phyloP scores from a whole-genome alignment of 2,888 invertebrate species.

The Lithosia quadra region DNA sequence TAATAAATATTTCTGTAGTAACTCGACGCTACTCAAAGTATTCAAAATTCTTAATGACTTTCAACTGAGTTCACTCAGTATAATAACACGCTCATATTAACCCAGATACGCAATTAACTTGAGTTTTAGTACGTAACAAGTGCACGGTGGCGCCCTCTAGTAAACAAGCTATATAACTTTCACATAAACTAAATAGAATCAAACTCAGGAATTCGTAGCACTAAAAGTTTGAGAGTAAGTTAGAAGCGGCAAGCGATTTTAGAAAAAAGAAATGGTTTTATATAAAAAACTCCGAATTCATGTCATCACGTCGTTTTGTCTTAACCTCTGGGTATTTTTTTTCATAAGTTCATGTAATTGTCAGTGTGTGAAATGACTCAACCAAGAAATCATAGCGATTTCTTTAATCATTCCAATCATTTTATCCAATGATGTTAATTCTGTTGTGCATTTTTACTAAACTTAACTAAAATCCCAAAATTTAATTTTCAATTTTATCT shows the following conservation, averaged over 20 bases:
- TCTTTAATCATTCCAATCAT: no score
- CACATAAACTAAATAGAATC: constrained; percentile 52
- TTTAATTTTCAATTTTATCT: no score
- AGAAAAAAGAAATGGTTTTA: background rate
- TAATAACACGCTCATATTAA: constrained; percentile 28
- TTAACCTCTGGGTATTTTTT: no score
- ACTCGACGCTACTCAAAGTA: constrained; percentile 12
- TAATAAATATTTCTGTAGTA: background rate
- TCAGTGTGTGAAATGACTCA: no score
- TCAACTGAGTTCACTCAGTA: constrained; percentile 15
- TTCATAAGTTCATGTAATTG: no score
- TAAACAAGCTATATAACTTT: constrained; percentile 52
- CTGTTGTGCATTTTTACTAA: no score
- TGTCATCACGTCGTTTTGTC: no score
- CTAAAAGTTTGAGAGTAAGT: background rate
- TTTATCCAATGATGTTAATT: no score
- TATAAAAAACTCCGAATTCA: no score
- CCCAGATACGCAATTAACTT: constrained; percentile 40
- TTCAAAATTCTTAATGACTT: constrained; percentile 24
- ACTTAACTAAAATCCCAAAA: no score
- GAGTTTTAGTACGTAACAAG: constrained; percentile 45
- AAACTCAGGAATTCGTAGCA: constrained; percentile 46
- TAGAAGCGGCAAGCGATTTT: constrained; percentile 6
- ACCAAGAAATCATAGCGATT: no score
- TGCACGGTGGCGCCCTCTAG: constrained; percentile 36